Evolutionary conservation across 2,113 vertebrate species (phyloP).

Genomic region (Bagarius yarrelli): DNA sequence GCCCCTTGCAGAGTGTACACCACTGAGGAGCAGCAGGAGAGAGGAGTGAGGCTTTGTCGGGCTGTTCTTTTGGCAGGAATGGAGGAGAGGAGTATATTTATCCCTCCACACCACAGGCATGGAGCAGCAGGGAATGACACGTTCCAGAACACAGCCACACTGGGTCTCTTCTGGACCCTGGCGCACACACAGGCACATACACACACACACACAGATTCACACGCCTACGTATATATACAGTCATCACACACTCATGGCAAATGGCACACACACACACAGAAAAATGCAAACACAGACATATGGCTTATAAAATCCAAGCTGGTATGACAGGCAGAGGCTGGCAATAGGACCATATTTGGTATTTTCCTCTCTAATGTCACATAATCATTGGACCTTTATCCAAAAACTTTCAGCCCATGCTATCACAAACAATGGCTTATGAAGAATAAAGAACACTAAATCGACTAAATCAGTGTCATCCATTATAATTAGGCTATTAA

Average conservation of each 20-base stretch:
- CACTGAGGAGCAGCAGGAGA: slow-evolving; percentile 31
- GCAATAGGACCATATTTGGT: slow-evolving; percentile 46
- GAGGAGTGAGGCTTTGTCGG: slow-evolving; percentile 41
- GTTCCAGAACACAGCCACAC: slow-evolving; percentile 51
- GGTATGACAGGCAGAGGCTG: slow-evolving; percentile 42
- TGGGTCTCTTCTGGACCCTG: slow-evolving; percentile 49
- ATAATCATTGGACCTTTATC: slow-evolving; percentile 7
- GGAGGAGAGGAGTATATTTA: slow-evolving; percentile 51
- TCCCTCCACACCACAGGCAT: slow-evolving; percentile 45
- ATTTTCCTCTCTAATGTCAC: slow-evolving; percentile 45
- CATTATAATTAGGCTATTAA: neutral
- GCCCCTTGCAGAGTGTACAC: slow-evolving; percentile 27
- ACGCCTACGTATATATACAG: neutral
- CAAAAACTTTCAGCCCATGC: neutral
- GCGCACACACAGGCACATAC: slow-evolving; percentile 37
- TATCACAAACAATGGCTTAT: neutral
- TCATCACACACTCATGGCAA: slow-evolving; percentile 19
- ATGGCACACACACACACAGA: slow-evolving; percentile 42
- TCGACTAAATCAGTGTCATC: neutral
- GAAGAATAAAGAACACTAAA: neutral
- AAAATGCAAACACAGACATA: slow-evolving; percentile 39
- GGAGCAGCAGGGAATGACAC: slow-evolving; percentile 49
- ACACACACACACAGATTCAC: slow-evolving; percentile 37
- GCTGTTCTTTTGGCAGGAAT: slow-evolving; percentile 56
- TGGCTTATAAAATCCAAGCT: slow-evolving; percentile 49